phyloP scores from a whole-genome alignment of 2,113 vertebrate genomes.

The Erythrocebus patas region DNA sequence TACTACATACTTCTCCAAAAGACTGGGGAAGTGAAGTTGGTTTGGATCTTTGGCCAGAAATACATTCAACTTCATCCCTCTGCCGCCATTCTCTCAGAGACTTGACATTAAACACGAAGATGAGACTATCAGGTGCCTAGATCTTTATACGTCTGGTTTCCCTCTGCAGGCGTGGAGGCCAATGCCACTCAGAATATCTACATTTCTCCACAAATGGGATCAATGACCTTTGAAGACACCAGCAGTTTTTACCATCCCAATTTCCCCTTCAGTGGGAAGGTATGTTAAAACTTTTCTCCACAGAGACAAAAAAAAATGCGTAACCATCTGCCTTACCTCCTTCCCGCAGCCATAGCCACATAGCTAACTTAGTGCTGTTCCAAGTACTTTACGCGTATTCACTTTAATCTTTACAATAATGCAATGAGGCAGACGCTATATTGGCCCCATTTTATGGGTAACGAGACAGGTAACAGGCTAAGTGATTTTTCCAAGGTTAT shows the following conservation, averaged over 20 bases:
- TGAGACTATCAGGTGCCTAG: not conserved
- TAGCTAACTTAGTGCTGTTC: not conserved
- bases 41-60: not conserved
- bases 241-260: constrained; percentile 78
- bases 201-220: constrained; percentile 65
- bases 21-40: not conserved
- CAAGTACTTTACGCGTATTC: not conserved
- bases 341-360: not conserved
- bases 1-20: not conserved
- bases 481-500: not conserved
- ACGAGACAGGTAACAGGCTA: not conserved
- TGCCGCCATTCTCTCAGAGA: not conserved
- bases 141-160: not conserved
- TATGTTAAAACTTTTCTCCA: constrained; percentile 51
- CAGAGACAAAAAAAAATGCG: not conserved
- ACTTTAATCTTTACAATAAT: not conserved
- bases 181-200: constrained; percentile 65
- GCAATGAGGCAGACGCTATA: not conserved
- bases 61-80: not conserved
- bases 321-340: not conserved
- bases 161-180: constrained; percentile 60
- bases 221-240: constrained; percentile 70
- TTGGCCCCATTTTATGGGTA: not conserved
- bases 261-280: constrained; percentile 79
- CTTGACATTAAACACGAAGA: not conserved